phyloP scores from a whole-genome alignment of 2,113 vertebrate genomes.

The Natator depressus region DNA sequence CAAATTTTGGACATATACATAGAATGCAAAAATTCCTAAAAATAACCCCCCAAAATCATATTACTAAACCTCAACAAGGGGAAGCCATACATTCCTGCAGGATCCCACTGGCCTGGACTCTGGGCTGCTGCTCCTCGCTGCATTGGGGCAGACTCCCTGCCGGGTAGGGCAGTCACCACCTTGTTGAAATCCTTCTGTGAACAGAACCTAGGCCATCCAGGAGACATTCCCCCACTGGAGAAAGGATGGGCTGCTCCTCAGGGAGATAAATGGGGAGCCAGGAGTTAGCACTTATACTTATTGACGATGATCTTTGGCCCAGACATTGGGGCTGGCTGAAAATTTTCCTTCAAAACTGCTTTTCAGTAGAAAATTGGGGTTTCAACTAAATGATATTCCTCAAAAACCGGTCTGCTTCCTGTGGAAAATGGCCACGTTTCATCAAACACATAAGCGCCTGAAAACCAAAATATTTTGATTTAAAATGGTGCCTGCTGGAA shows the following conservation, averaged over 20 bases:
- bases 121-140: fast-evolving
- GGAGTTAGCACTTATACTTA: not conserved
- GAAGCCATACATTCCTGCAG: not conserved
- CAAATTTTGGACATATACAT: not conserved
- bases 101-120: too few relatives aligned
- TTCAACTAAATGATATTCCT: not conserved
- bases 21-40: not conserved
- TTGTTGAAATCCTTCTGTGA: not conserved
- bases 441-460: not conserved
- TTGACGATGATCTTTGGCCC: not conserved
- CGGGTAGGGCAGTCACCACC: too few relatives aligned
- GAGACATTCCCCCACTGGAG: too few relatives aligned
- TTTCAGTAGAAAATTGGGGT: not conserved
- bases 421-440: not conserved
- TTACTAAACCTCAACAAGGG: not conserved
- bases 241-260: not conserved
- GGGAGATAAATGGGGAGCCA: not conserved
- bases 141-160: not conserved
- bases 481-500: not conserved
- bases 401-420: not conserved
- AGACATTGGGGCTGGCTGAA: not conserved
- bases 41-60: too few relatives aligned
- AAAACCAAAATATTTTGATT: not conserved
- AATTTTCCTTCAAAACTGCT: not conserved
- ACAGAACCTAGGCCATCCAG: not conserved